These are phyloP conservation scores for Phataginus tricuspis DNA, from an alignment of 2,797 vertebrate genomes.

Conservation along the genomic window DNA sequence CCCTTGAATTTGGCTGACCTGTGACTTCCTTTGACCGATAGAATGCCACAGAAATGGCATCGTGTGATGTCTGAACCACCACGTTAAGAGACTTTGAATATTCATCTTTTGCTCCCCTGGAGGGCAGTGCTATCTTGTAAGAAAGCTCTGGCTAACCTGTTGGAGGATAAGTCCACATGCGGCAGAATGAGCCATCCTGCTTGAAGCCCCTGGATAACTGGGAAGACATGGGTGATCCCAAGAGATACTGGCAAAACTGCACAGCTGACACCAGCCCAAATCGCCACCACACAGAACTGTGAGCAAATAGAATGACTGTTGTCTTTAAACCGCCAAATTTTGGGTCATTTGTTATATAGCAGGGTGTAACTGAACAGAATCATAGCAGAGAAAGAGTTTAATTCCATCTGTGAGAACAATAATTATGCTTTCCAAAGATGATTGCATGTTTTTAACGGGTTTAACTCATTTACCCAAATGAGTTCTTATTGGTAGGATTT, in stretches of 20 bases:
- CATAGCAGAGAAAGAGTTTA: neutral
- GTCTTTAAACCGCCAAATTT: constrained; percentile 2
- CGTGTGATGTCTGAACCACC: neutral
- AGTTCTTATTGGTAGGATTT: neutral
- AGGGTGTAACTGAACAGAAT: neutral
- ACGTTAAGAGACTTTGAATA: neutral
- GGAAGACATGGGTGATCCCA: neutral
- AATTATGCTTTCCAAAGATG: neutral
- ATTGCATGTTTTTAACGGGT: neutral
- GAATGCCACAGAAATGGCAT: neutral
- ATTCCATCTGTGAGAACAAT: neutral
- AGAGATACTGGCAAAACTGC: neutral
- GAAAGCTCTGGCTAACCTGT: neutral
- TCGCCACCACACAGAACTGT: neutral
- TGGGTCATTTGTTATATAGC: neutral
- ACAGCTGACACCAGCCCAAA: neutral
- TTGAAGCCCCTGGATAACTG: neutral
- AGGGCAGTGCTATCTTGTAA: neutral
- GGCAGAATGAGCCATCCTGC: neutral
- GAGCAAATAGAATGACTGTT: neutral
- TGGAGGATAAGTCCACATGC: neutral
- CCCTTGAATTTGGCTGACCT: neutral
- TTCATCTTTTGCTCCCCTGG: neutral
- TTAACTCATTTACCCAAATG: constrained; percentile 16
- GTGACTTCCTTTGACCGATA: neutral